A percentile compares a stretch with the other conserved stretches of the same genome.
Evolutionary conservation across 2,888 invertebrate species (phyloP).

Genomic region (Phragmatobia fuliginosa): DNA sequence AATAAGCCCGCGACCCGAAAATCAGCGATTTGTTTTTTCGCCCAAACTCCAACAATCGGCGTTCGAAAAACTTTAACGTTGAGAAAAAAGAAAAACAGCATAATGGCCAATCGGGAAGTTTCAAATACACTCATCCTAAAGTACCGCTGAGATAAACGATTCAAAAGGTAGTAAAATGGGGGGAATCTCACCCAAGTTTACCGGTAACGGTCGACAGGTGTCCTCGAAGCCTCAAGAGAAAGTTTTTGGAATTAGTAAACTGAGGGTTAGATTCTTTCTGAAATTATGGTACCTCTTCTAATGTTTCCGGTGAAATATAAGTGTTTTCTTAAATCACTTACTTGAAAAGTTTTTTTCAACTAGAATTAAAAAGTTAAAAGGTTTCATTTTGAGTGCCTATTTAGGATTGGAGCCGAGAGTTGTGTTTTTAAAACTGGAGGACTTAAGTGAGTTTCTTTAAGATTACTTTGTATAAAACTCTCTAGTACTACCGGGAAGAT

Average conservation of each 20-base stretch:
- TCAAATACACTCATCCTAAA: conserved; percentile 65
- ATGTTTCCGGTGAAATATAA: conserved; percentile 50
- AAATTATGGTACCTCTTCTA: conserved; percentile 44
- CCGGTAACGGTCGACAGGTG: conserved; percentile 68
- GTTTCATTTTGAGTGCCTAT: conserved; percentile 47
- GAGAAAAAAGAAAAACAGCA: conserved; percentile 61
- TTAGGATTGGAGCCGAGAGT: conserved; percentile 38
- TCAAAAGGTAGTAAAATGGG: conserved; percentile 63
- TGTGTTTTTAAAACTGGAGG: conserved; percentile 37
- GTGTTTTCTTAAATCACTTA: conserved; percentile 55
- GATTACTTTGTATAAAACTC: conserved; percentile 40
- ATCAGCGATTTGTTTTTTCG: conserved; percentile 45
- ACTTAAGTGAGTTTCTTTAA: conserved; percentile 38
- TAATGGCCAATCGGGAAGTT: conserved; percentile 71
- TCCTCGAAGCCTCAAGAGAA: conserved; percentile 53
- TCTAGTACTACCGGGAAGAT: conserved; percentile 14
- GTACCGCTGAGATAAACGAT: conserved; percentile 65
- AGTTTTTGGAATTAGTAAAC: conserved; percentile 65
- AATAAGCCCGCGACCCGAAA: conserved; percentile 40
- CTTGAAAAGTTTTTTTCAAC: conserved; percentile 46
- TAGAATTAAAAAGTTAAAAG: conserved; percentile 54
- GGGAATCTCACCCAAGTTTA: conserved; percentile 56
- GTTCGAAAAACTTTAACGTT: conserved; percentile 44
- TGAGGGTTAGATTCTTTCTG: conserved; percentile 47
- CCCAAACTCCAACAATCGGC: conserved; percentile 46